Conservation (phyloP, 2,888 invertebrate genomes). For the Clusia tigrina region DNA sequence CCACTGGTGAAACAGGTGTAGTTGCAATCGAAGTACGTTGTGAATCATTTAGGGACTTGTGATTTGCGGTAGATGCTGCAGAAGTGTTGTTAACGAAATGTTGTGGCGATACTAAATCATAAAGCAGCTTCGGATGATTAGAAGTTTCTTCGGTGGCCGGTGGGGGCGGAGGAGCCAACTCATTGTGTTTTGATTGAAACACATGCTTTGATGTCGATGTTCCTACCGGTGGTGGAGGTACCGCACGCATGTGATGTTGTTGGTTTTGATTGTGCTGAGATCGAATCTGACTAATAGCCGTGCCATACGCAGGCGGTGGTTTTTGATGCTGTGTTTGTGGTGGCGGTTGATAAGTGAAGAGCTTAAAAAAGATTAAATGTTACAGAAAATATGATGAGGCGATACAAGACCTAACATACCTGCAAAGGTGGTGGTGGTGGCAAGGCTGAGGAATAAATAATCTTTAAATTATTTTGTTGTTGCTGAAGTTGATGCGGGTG, state of each 20-base stretch:
- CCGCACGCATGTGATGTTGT: slow-evolving; percentile 6
- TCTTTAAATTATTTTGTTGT: slow-evolving; percentile 49
- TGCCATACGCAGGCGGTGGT: slow-evolving; percentile 63
- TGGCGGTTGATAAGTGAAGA: slow-evolving; percentile 54
- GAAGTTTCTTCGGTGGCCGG: slow-evolving; percentile 39
- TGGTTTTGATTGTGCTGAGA: slow-evolving; percentile 63
- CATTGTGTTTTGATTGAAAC: slow-evolving; percentile 14
- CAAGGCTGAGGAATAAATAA: slow-evolving; percentile 48
- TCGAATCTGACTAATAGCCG: slow-evolving; percentile 64
- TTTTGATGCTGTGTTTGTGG: slow-evolving; percentile 57
- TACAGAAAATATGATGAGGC: neutral
- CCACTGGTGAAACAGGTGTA: slow-evolving; percentile 20
- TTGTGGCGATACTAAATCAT: neutral
- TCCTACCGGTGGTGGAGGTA: slow-evolving; percentile 21
- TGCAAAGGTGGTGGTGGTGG: slow-evolving; percentile 58
- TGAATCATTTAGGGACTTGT: slow-evolving; percentile 21
- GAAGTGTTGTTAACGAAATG: slow-evolving; percentile 19
- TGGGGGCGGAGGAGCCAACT: slow-evolving; percentile 42
- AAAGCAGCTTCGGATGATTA: neutral
- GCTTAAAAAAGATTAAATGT: slow-evolving; percentile 39
- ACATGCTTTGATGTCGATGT: slow-evolving; percentile 36
- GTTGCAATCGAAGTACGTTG: slow-evolving; percentile 32
- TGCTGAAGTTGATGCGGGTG: slow-evolving; percentile 37
- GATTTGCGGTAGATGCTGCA: slow-evolving; percentile 28
- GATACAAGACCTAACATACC: slow-evolving; percentile 38